Evolutionary conservation across 2,113 vertebrate species (phyloP).

Genomic region (Paraplagusia blochii): DNA sequence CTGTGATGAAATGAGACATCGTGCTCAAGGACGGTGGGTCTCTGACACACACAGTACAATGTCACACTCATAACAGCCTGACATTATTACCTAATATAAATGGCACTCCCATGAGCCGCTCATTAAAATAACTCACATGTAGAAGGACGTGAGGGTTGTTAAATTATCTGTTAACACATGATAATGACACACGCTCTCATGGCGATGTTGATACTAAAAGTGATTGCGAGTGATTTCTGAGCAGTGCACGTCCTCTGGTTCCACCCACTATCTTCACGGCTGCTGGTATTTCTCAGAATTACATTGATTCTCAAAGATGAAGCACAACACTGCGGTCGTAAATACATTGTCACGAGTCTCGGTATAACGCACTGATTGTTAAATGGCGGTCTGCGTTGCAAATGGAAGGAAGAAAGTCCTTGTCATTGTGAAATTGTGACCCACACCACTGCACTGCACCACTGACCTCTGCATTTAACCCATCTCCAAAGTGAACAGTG

Average conservation of each 20-base stretch:
- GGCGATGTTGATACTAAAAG: constrained; percentile 26
- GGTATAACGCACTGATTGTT: too few species aligned
- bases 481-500: too few species aligned
- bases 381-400: too few species aligned
- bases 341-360: too few species aligned
- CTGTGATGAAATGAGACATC: constrained; percentile 34
- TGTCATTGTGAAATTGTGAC: too few species aligned
- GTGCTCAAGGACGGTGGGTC: constrained; percentile 15
- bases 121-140: constrained; percentile 42
- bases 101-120: constrained; percentile 43
- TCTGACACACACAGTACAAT: constrained; percentile 27
- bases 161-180: constrained; percentile 43
- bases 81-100: constrained; percentile 59
- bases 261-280: too few species aligned
- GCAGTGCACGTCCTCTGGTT: background rate
- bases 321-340: background rate
- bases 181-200: constrained; percentile 24
- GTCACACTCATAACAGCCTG: constrained; percentile 27
- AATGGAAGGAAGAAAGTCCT: too few species aligned
- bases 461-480: too few species aligned
- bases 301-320: background rate
- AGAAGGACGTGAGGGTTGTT: constrained; percentile 34
- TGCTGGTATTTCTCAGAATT: too few species aligned
- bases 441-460: too few species aligned
- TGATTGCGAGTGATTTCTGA: background rate